Evolutionary conservation across 2,888 invertebrate species (phyloP), one percentile per base, ranked within the genome.

Genomic region (Priocnemis perturbator): DNA sequence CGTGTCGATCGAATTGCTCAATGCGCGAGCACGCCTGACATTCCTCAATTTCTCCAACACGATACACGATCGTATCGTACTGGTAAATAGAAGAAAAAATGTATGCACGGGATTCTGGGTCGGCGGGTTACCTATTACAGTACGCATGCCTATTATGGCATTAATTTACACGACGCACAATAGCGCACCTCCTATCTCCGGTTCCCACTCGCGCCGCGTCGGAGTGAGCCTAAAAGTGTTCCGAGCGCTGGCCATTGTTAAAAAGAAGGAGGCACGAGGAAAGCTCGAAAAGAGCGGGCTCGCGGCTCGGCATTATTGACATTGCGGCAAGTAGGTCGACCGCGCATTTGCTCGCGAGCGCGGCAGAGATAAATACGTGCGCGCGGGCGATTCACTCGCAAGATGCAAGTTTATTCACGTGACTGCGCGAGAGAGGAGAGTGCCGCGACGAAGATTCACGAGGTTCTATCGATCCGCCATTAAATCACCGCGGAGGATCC

Each of bases 401-500:
- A n/a, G 44, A 26, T 62, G 68, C 60, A 26, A 52, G 50, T 67
- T 71, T 52, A 74, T 64, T 76, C 79, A 76, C 78, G 79, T 78
- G 76, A 72, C 60, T 65, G 19, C 21, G 48, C 7, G 48, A 20
- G 37, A 37, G 52, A 67, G 55, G 57, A 55, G 63, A 64, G 45
- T 61, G 44, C 52, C 71, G n/a, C n/a, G 48, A 57, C 59, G 76
- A 75, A 80, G 79, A 80, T 81, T 77, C 81, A 78, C 76, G 80
- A 74, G 73, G 64, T 72, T 71, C 71, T 64, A 72, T 79, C 74
- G 78, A 75, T 50, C 62, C 61, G 61, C 72, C 76, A 74, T 78
- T 83, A 82, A 84, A 83, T 80, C 83, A 83, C 76, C 70, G 64
- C 69, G 69, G 71, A 76, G 76, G 81, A 85, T 84, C 81, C 81